Conservation (phyloP, 2,113 vertebrate species). For the Gambusia affinis region DNA sequence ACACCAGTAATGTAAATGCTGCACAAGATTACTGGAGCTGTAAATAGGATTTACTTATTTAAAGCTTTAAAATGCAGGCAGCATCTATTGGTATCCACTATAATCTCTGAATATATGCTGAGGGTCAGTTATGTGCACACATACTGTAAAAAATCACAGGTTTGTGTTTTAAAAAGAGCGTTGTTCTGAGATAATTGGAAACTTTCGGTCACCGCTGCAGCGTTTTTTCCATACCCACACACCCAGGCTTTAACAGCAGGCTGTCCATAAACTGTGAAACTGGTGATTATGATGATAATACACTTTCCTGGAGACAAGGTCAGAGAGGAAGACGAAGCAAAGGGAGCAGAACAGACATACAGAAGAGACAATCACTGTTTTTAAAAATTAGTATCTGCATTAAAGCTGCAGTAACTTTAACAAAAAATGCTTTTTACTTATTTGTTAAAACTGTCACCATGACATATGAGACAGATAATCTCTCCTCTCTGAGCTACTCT, state of each 20-base stretch:
- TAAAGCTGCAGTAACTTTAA: no score
- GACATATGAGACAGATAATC: no score
- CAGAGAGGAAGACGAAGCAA: not conserved
- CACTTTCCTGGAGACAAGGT: constrained; percentile 36
- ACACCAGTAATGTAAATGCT: no score
- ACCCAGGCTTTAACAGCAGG: not conserved
- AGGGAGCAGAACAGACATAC: not conserved
- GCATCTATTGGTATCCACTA: no score
- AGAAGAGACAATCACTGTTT: not conserved
- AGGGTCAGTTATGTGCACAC: not conserved
- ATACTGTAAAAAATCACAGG: no score
- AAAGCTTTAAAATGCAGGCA: no score
- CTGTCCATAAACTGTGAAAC: constrained; percentile 2
- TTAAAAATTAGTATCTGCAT: not conserved
- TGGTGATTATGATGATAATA: not conserved
- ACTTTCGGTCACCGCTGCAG: not conserved
- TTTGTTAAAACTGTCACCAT: no score
- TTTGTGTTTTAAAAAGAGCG: not conserved
- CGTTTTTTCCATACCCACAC: not conserved
- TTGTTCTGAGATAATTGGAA: not conserved
- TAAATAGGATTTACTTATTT: no score
- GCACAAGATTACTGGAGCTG: no score
- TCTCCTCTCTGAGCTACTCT: no score
- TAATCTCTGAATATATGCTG: no score
- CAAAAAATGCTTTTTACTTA: no score